Evolutionary conservation across 2,888 invertebrate species (phyloP), one percentile per base, ranked within the genome.

Genomic region (Heterodera filipjevi): DNA sequence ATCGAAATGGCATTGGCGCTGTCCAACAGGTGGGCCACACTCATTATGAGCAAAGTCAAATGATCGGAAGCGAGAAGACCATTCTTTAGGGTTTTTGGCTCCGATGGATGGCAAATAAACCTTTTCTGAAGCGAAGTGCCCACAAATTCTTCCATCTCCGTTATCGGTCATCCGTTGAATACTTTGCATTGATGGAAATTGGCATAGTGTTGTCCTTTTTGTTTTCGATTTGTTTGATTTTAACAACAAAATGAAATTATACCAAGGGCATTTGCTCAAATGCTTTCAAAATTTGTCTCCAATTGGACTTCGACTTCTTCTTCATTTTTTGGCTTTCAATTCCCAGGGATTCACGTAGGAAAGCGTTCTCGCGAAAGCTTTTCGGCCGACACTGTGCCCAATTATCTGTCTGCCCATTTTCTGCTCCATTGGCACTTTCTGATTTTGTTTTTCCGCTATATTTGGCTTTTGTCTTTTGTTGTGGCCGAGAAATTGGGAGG

Each of bases 251-350:
- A 39, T 39, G 12, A 39, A 39, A n/a, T n/a, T n/a, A n/a, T n/a
- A n/a, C n/a, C n/a, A n/a, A n/a, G n/a, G n/a, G n/a, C n/a, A n/a
- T n/a, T n/a, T n/a, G n/a, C n/a, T n/a, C n/a, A n/a, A n/a, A n/a
- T n/a, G n/a, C n/a, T n/a, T n/a, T n/a, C n/a, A n/a, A n/a, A n/a
- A n/a, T n/a, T n/a, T n/a, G n/a, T 88, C 91, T 96, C 86, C 91
- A 95, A 85, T 92, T 97, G 86, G 96, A 96, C 87, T 92, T 95
- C 87, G 94, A 95, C 76, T 98, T 98, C 91, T 95, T 98, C 95
- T 93, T 96, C 89, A 93, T 97, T 84, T 98, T 98, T 90, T 96
- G 80, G 95, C 97, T 66, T 98, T 98, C 90, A 96, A 97, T 92
- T 97, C 97, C 71, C 94, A 95, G 93, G 94, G 84, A 79, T 89